Evolutionary conservation across 2,113 vertebrate genomes (phyloP).

Genomic region (Cebus imitator): DNA sequence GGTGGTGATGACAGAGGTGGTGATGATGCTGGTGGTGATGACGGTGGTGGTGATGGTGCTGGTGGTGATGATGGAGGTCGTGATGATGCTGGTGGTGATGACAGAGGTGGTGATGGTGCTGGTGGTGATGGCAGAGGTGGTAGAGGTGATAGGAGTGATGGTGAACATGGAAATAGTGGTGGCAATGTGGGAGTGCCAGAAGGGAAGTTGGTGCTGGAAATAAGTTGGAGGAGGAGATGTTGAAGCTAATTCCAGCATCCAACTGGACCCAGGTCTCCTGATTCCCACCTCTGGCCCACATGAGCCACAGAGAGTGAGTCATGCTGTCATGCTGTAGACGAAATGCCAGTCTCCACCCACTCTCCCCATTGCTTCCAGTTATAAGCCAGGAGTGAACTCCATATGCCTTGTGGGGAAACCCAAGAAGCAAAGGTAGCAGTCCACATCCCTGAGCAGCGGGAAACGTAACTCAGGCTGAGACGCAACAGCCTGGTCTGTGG

Average conservation of each 20-base stretch:
- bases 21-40: no score
- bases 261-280: not conserved
- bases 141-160: not conserved
- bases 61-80: no score
- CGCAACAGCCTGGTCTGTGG: not conserved
- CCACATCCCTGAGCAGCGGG: not conserved
- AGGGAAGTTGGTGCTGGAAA: no score
- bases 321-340: not conserved
- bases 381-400: not conserved
- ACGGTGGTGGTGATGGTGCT: no score
- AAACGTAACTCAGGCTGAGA: constrained; percentile 25
- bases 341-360: not conserved
- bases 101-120: not conserved
- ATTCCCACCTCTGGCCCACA: not conserved
- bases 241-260: rapidly evolving
- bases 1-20: not conserved
- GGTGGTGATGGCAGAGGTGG: not conserved
- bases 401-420: not conserved
- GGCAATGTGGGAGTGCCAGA: not conserved
- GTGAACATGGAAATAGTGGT: not conserved
- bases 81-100: not conserved
- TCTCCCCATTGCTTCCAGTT: not conserved
- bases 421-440: not conserved
- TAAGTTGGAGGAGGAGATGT: no score
- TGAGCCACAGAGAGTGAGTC: rapidly evolving